Base-by-base conservation (phyloP, 1,140 invertebrate genomes). In the Bombus polaris region DNA sequence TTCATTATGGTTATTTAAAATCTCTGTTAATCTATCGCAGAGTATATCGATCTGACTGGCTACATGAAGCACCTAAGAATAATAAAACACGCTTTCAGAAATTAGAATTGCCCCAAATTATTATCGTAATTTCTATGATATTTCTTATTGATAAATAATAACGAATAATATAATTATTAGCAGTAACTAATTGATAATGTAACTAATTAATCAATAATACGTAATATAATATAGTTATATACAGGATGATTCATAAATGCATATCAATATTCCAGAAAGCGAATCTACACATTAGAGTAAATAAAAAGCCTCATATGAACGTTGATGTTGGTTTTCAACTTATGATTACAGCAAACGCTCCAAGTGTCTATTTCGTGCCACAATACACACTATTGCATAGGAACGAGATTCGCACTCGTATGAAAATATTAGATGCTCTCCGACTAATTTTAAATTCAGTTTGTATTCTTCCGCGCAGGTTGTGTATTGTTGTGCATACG, bases 11-110 rank as follows among this genome's bases (percentile, higher is more conserved):
- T 78, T 42, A 10, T 80, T 66, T 37, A 59, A 53, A 15, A 87
- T 88, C 47, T 75, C 44, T 13, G 42, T 6, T 18, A 88, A 83
- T 37, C 53, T 53, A 28, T 87, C 79, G 28, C 74, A 82, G 22
- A 88, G 53, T 28, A 88, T 83, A 22, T 88, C 87, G 35, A 88
- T 74, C 22, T 88, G 86, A 53, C 87, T 87, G 37, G 80, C 87
- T 59, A 83, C 18, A 37, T 88, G 87, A 42, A 88, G 35, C 39
- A 87, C 62, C 87, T 88, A 62, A n/a, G 87, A 88, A 5, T 37
- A 74, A 70, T 22, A 15, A 18, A 66, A 35, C 0, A 35, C 12
- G 8, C 9, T 62, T 62, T 62, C 3, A 62, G 28, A 62, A 28
- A 53, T 18, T 53, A 62, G 10, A 62, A n/a, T 66, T 66, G 13